A percentile compares a stretch with the other conserved stretches of the same genome.
Evolutionary conservation across 2,888 invertebrate species (phyloP).

Genomic region (Hedya salicella): DNA sequence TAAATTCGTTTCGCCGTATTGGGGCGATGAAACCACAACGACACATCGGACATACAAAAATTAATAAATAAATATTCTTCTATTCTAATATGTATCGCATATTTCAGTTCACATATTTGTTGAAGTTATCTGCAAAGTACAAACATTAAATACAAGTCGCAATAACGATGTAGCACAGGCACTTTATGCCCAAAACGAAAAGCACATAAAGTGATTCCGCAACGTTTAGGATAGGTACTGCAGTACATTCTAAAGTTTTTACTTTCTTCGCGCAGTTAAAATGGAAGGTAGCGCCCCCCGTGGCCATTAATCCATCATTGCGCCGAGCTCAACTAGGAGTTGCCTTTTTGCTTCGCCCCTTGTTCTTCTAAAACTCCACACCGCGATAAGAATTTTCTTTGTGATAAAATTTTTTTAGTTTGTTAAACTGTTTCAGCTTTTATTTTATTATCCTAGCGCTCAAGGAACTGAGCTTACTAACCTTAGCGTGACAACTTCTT

Average conservation of each 20-base stretch:
- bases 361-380: slow-evolving; percentile 18
- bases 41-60: too few relatives aligned
- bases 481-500: too few relatives aligned
- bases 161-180: not conserved
- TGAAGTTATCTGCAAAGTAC: too few relatives aligned
- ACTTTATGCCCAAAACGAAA: not conserved
- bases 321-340: slow-evolving; percentile 50
- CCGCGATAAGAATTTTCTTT: slow-evolving; percentile 22
- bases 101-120: too few relatives aligned
- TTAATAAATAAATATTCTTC: too few relatives aligned
- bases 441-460: slow-evolving; percentile 32
- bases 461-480: slow-evolving; percentile 22
- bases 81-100: too few relatives aligned
- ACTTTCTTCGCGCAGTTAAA: slow-evolving; percentile 58
- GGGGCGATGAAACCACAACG: too few relatives aligned
- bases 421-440: slow-evolving; percentile 12
- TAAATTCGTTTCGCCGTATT: too few relatives aligned
- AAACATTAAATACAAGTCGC: too few relatives aligned
- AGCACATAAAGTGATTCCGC: slow-evolving; percentile 16
- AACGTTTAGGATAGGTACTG: slow-evolving; percentile 46
- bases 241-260: slow-evolving; percentile 60
- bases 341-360: slow-evolving; percentile 33
- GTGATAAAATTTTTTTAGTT: slow-evolving; percentile 12
- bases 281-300: slow-evolving; percentile 55
- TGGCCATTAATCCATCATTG: slow-evolving; percentile 72